phyloP scores from a whole-genome alignment of 2,113 vertebrate genomes.

The Paracanthobrama guichenoti region DNA sequence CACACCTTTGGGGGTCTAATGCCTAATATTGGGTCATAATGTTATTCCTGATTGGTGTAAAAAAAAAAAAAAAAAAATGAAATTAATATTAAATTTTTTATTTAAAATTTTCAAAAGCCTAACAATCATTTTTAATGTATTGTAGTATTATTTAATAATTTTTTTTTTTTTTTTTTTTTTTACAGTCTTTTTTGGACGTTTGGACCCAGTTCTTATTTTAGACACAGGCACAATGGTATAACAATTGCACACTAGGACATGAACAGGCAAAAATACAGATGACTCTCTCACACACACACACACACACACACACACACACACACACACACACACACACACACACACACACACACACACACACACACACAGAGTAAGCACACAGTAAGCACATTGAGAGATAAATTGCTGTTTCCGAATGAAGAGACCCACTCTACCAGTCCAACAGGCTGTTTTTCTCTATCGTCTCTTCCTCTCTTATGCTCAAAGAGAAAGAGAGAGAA shows the following conservation, averaged over 20 bases:
- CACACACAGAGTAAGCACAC: neutral
- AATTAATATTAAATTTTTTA: no score
- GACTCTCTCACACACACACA: neutral
- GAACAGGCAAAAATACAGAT: neutral
- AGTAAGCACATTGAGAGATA: constrained; percentile 11
- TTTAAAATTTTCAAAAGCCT: no score
- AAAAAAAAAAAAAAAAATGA: no score
- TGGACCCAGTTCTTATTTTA: neutral
- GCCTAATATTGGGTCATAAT: no score
- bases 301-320: neutral
- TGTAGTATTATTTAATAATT: neutral
- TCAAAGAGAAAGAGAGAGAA: constrained; percentile 29
- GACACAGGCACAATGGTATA: neutral
- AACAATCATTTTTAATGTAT: no score
- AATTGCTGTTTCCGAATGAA: constrained; percentile 33
- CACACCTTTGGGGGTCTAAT: no score
- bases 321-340: constrained; percentile 15
- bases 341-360: constrained; percentile 27
- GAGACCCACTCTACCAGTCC: constrained; percentile 50
- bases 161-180: neutral
- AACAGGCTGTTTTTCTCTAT: constrained; percentile 48
- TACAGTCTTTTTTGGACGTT: no score
- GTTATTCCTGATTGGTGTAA: no score
- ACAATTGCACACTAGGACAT: neutral
- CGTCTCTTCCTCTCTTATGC: constrained; percentile 26